A percentile compares a stretch with the other conserved stretches of the same genome.
phyloP scores from a whole-genome alignment of 53 echinoderm and acorn worm genomes.

The Echinarachnius parma region DNA sequence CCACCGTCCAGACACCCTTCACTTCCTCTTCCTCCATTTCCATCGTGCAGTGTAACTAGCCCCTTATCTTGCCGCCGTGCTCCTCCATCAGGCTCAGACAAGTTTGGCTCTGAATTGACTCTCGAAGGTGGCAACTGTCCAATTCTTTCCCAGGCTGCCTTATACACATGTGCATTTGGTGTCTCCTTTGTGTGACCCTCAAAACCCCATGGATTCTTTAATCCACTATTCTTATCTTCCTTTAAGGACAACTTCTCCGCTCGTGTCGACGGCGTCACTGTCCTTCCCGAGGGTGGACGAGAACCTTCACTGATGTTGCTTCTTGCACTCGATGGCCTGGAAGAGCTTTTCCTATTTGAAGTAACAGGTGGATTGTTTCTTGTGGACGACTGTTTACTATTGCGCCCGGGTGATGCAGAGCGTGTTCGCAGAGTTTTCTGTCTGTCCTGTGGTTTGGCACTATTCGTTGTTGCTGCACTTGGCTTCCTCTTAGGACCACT shows the following conservation, averaged over 20 bases:
- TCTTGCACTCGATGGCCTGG: conserved; percentile 17
- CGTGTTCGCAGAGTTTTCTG: conserved; percentile 8
- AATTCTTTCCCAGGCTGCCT: background rate
- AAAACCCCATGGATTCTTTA: too few relatives aligned
- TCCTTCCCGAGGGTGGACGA: conserved; percentile 20
- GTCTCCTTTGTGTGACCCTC: too few relatives aligned
- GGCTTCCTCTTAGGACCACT: conserved; percentile 14
- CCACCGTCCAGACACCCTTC: background rate
- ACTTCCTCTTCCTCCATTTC: background rate
- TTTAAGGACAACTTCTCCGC: too few relatives aligned
- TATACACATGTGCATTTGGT: too few relatives aligned
- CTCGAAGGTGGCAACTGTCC: background rate
- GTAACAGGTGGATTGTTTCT: background rate
- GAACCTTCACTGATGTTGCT: conserved; percentile 26
- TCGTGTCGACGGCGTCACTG: background rate
- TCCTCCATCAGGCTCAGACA: background rate
- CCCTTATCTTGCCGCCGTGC: background rate
- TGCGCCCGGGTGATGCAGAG: conserved; percentile 8
- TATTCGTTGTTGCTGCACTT: background rate
- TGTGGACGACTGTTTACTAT: background rate
- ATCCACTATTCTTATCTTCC: too few relatives aligned
- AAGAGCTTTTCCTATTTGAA: background rate
- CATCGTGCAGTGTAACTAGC: background rate
- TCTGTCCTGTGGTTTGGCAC: background rate
- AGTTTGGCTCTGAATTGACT: conserved; percentile 9